A percentile compares a stretch with the other conserved stretches of the same genome.
These are phyloP conservation scores for Anolis sagrei DNA, from an alignment of 2,113 vertebrate genomes.

Conservation along the genomic window DNA sequence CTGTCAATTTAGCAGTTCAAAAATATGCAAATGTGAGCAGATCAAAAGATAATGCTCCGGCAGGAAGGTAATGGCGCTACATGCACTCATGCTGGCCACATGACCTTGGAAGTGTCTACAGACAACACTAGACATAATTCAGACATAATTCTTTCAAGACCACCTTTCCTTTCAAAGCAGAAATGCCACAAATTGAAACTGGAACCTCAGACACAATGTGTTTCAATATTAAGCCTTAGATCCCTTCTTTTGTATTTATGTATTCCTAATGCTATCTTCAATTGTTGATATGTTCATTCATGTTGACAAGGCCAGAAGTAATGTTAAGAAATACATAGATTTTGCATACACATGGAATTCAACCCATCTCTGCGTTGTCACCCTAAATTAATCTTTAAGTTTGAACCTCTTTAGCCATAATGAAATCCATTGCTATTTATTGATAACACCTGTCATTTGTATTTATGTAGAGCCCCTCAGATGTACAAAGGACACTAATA, in stretches of 20 bases:
- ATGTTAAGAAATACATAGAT: not conserved
- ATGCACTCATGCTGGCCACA: too few species aligned
- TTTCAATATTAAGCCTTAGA: not conserved
- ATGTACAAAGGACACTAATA: constrained; percentile 26
- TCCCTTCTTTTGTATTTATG: not conserved
- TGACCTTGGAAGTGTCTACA: too few species aligned
- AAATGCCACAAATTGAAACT: not conserved
- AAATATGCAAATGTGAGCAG: too few species aligned
- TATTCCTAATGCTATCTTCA: not conserved
- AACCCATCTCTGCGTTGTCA: not conserved
- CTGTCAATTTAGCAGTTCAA: too few species aligned
- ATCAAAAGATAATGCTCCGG: too few species aligned
- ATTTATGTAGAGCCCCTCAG: not conserved
- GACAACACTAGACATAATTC: too few species aligned
- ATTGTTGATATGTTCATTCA: not conserved
- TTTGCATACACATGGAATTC: not conserved
- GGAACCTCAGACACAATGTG: not conserved
- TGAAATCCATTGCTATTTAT: constrained; percentile 8
- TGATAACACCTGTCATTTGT: constrained; percentile 3
- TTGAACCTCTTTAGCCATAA: not conserved
- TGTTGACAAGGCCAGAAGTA: not conserved
- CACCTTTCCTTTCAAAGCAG: not conserved
- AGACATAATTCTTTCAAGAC: not conserved
- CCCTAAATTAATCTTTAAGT: not conserved
- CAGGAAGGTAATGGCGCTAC: too few species aligned